phyloP scores from a whole-genome alignment of 1,140 invertebrate genomes.

The Ylistrum balloti region DNA sequence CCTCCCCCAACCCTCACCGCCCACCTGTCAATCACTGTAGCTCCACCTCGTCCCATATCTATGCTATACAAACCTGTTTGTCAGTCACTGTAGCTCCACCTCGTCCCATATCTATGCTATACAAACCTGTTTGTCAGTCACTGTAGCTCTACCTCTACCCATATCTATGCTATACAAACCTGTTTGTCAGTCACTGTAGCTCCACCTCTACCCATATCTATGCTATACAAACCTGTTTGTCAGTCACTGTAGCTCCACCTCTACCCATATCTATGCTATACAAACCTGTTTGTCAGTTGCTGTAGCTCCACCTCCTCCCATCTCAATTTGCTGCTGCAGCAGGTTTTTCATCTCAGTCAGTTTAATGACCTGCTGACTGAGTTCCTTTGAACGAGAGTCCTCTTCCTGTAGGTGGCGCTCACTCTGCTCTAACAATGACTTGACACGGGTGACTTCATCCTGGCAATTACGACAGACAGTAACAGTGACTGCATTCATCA shows the following conservation, averaged over 20 bases:
- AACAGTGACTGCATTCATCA: too few relatives aligned
- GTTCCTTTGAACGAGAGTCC: conserved; percentile 58
- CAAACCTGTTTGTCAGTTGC: conserved; percentile 76
- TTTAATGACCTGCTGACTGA: conserved; percentile 67
- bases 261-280: conserved; percentile 40
- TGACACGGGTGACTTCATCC: conserved; percentile 74
- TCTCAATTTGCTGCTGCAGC: conserved; percentile 76
- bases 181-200: conserved; percentile 58
- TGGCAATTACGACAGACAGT: conserved; percentile 50
- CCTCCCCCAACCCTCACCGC: neutral
- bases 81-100: neutral
- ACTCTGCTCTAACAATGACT: conserved; percentile 74
- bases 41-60: conserved; percentile 62
- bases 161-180: conserved; percentile 41
- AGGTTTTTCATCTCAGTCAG: conserved; percentile 76
- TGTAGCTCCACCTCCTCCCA: conserved; percentile 61
- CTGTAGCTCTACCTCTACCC: conserved; percentile 1
- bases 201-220: neutral
- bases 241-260: neutral
- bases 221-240: too few relatives aligned
- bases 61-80: conserved; percentile 65
- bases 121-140: conserved; percentile 42
- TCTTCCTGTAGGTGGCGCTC: conserved; percentile 73
- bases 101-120: neutral
- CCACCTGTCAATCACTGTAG: neutral